These are phyloP conservation scores for Plecotus auritus DNA, from an alignment of 2,113 vertebrate species.

Conservation along the genomic window DNA sequence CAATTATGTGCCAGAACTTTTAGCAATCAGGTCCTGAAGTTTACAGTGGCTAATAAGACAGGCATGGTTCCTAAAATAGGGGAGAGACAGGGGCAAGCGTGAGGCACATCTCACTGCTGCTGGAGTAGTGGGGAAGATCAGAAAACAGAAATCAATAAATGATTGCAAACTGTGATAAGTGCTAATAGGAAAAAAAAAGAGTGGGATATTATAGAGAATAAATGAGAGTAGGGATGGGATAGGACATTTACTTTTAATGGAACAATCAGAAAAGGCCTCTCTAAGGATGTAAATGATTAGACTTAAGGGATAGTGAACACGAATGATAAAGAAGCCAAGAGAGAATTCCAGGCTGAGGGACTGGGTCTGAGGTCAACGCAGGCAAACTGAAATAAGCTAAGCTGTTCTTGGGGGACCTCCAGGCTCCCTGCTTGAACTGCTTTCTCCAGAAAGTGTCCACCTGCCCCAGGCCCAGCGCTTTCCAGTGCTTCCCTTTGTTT, in stretches of 20 bases:
- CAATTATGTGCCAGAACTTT: neutral
- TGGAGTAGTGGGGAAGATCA: neutral
- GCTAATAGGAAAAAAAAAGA: neutral
- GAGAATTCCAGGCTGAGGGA: neutral
- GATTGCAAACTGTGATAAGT: neutral
- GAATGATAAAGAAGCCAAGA: neutral
- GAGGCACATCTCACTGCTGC: neutral
- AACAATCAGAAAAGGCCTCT: neutral
- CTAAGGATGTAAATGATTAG: neutral
- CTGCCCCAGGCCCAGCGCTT: neutral
- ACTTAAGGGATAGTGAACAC: neutral
- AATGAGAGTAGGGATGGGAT: fast-evolving
- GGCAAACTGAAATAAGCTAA: neutral
- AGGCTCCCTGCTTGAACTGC: neutral
- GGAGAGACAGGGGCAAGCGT: neutral
- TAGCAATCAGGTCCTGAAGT: neutral
- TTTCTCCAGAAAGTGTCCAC: neutral
- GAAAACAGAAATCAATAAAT: neutral
- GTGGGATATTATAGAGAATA: neutral
- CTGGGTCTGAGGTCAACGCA: neutral
- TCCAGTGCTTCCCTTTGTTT: neutral
- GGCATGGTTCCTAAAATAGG: neutral
- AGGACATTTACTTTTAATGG: neutral
- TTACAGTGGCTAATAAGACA: neutral
- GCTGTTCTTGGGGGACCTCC: neutral